phyloP scores from a whole-genome alignment of 1,140 invertebrate genomes.

The Meteorus sp. region DNA sequence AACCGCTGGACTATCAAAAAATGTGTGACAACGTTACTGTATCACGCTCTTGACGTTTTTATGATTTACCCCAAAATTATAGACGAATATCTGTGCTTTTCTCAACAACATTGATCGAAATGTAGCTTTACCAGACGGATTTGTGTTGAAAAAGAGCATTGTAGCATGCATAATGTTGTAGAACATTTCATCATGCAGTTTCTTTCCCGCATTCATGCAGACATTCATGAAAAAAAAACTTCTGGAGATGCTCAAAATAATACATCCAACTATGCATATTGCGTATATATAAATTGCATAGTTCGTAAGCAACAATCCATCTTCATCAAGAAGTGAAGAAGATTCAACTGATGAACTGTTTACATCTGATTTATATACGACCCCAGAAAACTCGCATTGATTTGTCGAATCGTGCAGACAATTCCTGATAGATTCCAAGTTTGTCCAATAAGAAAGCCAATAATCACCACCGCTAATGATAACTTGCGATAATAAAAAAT shows the following conservation, averaged over 20 bases:
- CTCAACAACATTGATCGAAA: too few relatives aligned
- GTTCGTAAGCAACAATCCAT: constrained; percentile 35
- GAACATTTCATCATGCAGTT: constrained; percentile 85
- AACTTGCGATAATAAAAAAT: constrained; percentile 70
- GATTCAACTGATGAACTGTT: constrained; percentile 26
- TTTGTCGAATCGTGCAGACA: constrained; percentile 18
- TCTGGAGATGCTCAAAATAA: constrained; percentile 62
- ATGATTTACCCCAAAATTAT: constrained; percentile 23
- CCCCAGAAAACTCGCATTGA: constrained; percentile 11
- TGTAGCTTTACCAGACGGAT: constrained; percentile 70
- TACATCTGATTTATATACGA: constrained; percentile 9
- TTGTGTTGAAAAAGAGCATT: constrained; percentile 85
- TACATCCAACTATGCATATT: constrained; percentile 44
- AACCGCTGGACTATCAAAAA: too few relatives aligned
- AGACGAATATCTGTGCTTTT: neutral
- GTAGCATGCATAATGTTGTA: constrained; percentile 71
- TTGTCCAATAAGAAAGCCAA: constrained; percentile 78
- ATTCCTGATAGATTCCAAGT: constrained; percentile 51
- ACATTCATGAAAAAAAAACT: constrained; percentile 76
- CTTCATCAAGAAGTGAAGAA: constrained; percentile 34
- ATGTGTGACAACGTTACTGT: too few relatives aligned
- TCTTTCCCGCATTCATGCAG: constrained; percentile 78
- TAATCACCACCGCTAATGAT: constrained; percentile 74
- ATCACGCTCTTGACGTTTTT: neutral
- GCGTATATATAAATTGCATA: constrained; percentile 55